These are phyloP conservation scores for Sardinella longiceps DNA, from an alignment of 2,797 vertebrate genomes.

Conservation along the genomic window DNA sequence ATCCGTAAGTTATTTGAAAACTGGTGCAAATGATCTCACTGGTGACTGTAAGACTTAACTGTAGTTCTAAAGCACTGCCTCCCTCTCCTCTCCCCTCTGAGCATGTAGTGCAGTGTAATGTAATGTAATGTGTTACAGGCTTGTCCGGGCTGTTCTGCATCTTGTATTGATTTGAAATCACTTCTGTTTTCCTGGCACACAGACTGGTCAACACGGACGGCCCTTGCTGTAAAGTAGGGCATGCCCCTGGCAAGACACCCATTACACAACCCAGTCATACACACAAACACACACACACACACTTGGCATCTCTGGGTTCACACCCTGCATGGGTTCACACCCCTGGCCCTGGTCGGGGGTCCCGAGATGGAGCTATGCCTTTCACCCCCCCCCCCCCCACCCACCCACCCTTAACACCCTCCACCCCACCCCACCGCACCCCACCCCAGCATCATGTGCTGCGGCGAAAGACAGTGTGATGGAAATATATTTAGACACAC, in stretches of 20 bases:
- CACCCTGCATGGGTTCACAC: background rate
- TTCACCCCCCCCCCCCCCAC: background rate
- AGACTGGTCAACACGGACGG: background rate
- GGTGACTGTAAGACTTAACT: background rate
- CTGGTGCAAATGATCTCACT: background rate
- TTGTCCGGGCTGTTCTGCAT: background rate
- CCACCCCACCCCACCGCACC: background rate
- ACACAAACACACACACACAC: background rate
- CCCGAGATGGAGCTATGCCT: background rate
- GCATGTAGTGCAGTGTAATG: too few species aligned
- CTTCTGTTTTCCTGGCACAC: background rate
- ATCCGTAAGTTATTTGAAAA: too few species aligned
- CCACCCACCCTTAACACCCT: too few species aligned
- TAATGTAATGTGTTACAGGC: background rate
- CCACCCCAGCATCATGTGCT: background rate
- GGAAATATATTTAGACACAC: constrained; percentile 33
- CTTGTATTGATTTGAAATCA: background rate
- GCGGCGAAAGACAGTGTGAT: background rate
- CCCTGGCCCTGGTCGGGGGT: background rate
- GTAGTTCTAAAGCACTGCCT: too few species aligned
- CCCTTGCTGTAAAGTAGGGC: background rate
- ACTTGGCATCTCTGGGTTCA: background rate
- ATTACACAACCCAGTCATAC: background rate
- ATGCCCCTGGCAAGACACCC: background rate
- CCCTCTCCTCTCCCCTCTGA: too few species aligned